Evolutionary conservation across 2,797 vertebrate genomes (phyloP), one percentile per base, ranked within the genome.

Genomic region (Sylvia borin): DNA sequence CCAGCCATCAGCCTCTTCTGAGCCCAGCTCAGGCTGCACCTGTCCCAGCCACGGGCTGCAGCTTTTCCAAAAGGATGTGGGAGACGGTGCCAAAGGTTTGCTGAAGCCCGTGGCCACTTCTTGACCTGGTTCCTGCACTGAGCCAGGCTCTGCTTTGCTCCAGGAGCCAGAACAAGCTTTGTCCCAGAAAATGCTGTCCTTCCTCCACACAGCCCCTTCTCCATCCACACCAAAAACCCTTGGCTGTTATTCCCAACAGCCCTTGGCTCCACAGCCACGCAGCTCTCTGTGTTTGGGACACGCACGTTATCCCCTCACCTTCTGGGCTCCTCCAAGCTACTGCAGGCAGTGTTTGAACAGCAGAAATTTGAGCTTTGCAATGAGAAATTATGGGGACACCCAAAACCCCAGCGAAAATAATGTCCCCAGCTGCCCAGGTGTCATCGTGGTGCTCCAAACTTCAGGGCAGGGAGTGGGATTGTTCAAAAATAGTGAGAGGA

Each of bases 401-500:
- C 42, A 48, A 36, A 84, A 73, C 11, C 31, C 54, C 25, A 13
- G 57, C 3, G 31, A 79, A 68, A 70, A 40, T 10, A 2, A n/a
- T 1, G 34, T 36, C 13, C 45, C 36, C n/a, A 5, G 10, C 13
- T 25, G 9, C 5, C 8, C 40, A 42, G 53, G 43, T 34, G 43
- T 26, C 15, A 13, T 4, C 0, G 0, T 1, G 6, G 29, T 27
- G 42, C 61, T 61, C 42, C 50, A 50, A 54, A 27, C 1, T 0
- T 11, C 50, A 26, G 64, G 16, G 38, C 29, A 27, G 20, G 42
- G 24, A 8, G 9, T 31, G 5, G 6, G 29, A 42, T 65, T 84
- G 50, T 27, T 82, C 27, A 70, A 36, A 64, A 7, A 16, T 9
- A 72, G 75, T 3, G 65, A 86, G 38, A 87, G 38, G 54, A 65